phyloP scores from a whole-genome alignment of 30 jellyfish, hydroid and myxozoan genomes.

The Rhopilema esculentum region DNA sequence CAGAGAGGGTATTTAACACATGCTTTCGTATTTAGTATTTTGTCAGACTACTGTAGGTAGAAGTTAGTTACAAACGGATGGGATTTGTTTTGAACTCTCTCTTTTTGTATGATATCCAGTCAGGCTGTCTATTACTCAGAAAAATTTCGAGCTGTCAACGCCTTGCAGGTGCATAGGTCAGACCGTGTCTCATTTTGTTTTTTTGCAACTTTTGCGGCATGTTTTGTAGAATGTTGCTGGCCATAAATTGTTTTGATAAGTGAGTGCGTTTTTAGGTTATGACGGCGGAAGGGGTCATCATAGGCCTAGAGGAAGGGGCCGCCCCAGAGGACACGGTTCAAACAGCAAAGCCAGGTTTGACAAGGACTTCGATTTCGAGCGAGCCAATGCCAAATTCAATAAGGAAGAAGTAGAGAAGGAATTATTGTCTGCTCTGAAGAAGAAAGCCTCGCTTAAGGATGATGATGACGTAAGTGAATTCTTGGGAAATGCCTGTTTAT shows the following conservation, averaged over 20 bases:
- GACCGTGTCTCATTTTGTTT: no score
- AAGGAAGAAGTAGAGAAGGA: constrained; percentile 95
- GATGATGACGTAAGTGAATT: constrained; percentile 87
- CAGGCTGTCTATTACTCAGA: not conserved
- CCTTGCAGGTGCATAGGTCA: no score
- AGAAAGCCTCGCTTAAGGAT: constrained; percentile 68
- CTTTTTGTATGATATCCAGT: not conserved
- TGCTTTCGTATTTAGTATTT: no score
- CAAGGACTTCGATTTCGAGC: constrained; percentile 95
- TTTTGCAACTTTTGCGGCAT: no score
- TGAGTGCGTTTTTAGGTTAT: not conserved
- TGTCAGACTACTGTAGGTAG: no score
- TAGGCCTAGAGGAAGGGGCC: constrained; percentile 56
- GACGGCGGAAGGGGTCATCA: constrained; percentile 39
- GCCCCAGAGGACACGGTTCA: constrained; percentile 65
- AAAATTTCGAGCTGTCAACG: no score
- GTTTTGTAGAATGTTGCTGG: not conserved
- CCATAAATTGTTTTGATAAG: not conserved
- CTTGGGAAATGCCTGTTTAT: no score
- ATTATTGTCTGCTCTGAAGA: constrained; percentile 74
- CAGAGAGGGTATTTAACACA: constrained; percentile 36
- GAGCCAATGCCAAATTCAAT: constrained; percentile 95
- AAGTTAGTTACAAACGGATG: no score
- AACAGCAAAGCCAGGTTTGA: constrained; percentile 71
- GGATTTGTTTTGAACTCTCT: no score